A percentile compares a stretch with the other conserved stretches of the same genome.
Evolutionary conservation across 2,888 invertebrate species (phyloP).

Genomic region (Prenolepis imparis): DNA sequence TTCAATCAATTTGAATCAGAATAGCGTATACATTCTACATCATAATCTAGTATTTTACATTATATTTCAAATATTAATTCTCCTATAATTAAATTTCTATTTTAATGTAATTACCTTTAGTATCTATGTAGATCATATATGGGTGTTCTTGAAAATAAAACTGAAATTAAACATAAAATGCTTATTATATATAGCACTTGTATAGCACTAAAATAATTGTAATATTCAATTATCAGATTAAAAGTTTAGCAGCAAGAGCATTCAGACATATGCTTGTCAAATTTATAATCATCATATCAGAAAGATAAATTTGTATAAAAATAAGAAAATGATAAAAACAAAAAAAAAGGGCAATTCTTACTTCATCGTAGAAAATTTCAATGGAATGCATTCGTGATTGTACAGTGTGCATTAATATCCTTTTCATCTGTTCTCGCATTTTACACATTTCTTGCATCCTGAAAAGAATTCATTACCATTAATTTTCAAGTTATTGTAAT

Average conservation of each 20-base stretch:
- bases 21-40: conserved; percentile 81
- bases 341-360: conserved; percentile 9
- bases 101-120: conserved; percentile 19
- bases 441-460: neutral
- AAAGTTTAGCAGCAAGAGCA: conserved; percentile 76
- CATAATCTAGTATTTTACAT: conserved; percentile 54
- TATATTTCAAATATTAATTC: neutral
- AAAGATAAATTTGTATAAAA: neutral
- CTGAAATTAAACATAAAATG: conserved; percentile 25
- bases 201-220: conserved; percentile 15
- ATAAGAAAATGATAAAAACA: neutral
- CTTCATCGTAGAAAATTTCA: neutral
- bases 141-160: neutral
- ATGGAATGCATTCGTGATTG: neutral
- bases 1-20: conserved; percentile 77
- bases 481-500: neutral
- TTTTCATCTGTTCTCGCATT: neutral
- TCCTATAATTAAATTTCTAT: neutral
- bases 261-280: conserved; percentile 84
- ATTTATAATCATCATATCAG: conserved; percentile 75
- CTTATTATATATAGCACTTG: conserved; percentile 12
- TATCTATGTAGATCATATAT: neutral
- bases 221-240: conserved; percentile 64
- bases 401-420: neutral
- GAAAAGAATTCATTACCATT: neutral